A percentile compares a stretch with the other conserved stretches of the same genome.
Evolutionary conservation across 1,140 invertebrate genomes (phyloP).

Genomic region (Hylaeus volcanicus): DNA sequence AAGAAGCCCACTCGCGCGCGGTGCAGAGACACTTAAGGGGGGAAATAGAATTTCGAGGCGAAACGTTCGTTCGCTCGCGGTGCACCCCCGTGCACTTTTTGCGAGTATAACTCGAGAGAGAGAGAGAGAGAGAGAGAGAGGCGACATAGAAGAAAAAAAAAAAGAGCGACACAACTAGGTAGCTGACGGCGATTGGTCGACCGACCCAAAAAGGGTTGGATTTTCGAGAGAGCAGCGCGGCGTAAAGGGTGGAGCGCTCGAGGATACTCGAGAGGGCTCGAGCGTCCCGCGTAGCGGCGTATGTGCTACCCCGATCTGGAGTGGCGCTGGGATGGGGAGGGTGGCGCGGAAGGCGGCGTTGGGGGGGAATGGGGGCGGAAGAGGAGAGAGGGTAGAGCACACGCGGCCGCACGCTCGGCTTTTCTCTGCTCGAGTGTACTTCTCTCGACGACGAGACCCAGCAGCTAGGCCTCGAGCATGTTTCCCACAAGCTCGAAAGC

Average conservation of each 20-base stretch:
- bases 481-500: conserved; percentile 72
- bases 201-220: conserved; percentile 70
- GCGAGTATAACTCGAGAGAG: conserved; percentile 21
- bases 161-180: conserved; percentile 21
- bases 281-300: conserved; percentile 46
- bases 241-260: conserved; percentile 74
- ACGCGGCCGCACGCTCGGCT: conserved; percentile 67
- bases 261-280: conserved; percentile 67
- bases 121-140: conserved; percentile 15
- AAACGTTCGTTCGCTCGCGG: background rate
- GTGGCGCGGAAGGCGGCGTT: background rate
- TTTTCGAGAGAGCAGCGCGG: conserved; percentile 73
- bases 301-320: conserved; percentile 42
- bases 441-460: conserved; percentile 46
- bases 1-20: conserved; percentile 28
- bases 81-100: conserved; percentile 26
- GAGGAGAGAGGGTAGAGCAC: conserved; percentile 34
- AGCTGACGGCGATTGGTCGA: conserved; percentile 69
- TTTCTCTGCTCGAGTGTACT: conserved; percentile 69
- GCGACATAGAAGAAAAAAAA: conserved; percentile 2
- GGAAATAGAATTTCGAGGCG: conserved; percentile 34
- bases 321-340: background rate
- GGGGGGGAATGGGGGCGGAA: background rate
- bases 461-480: conserved; percentile 51
- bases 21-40: conserved; percentile 36